phyloP scores from a whole-genome alignment of 2,888 invertebrate genomes.

The Cepaea hortensis region DNA sequence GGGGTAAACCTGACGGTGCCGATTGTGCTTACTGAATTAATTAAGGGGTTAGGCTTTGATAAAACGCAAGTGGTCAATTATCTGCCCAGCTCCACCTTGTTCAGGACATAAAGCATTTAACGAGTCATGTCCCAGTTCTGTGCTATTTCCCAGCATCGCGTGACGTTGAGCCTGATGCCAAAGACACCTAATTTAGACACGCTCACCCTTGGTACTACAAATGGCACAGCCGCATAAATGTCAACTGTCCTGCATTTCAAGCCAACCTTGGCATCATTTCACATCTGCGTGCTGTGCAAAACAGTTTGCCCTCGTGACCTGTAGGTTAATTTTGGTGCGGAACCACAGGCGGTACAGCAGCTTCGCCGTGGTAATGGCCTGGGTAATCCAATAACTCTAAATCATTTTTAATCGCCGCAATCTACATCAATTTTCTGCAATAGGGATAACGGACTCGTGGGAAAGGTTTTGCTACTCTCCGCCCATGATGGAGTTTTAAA shows the following conservation, averaged over 20 bases:
- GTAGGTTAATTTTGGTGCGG: slow-evolving; percentile 16
- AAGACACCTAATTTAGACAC: background rate
- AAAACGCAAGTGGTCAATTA: no score
- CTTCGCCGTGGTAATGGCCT: slow-evolving; percentile 22
- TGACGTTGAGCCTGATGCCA: background rate
- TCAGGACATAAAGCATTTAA: no score
- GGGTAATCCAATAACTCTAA: background rate
- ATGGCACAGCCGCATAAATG: slow-evolving; percentile 12
- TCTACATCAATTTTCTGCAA: slow-evolving; percentile 21
- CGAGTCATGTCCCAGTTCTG: no score
- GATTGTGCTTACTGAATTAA: no score
- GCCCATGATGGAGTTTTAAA: no score
- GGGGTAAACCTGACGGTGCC: no score
- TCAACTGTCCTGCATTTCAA: slow-evolving; percentile 4
- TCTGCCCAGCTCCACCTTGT: no score
- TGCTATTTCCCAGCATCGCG: no score
- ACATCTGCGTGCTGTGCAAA: background rate
- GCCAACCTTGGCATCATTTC: background rate
- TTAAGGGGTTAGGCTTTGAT: no score
- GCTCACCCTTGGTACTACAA: background rate
- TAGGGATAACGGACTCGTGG: slow-evolving; percentile 3
- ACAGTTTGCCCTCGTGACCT: slow-evolving; percentile 15
- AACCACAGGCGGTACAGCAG: background rate
- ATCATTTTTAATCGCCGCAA: slow-evolving; percentile 18
- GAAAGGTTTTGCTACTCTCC: background rate